Evolutionary conservation across 2,888 invertebrate genomes (phyloP), one percentile per base, ranked within the genome.

Genomic region (Platypus cylindrus): DNA sequence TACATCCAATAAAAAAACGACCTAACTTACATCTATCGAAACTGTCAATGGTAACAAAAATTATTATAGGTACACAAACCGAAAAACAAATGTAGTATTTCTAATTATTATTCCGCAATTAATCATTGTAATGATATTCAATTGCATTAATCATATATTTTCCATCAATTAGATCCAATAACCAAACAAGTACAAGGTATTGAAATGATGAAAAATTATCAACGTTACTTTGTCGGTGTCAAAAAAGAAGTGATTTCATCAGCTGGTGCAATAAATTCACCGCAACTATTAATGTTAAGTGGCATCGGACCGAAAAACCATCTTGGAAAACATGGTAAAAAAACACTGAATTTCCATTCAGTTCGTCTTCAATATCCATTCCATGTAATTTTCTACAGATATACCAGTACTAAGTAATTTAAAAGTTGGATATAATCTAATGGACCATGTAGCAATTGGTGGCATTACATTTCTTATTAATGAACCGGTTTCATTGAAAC

Each of bases 281-380:
- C 89, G 0, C 87, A 89, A 52, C 56, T 90, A 5, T 66, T 89
- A 4, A 80, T 87, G 83, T 55, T 78, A 23, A 73, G 73, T 7
- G 78, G 78, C 1, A 59, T 74, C 8, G 55, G 68, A 3, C 67
- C 67, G 1, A 58, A 55, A 33, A 56, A 61, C 33, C 64, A 67
- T 38, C 50, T 68, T 5, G 40, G 44, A 52, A 32, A 46, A 54
- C 29, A 44, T 58, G 17, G 49, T 45, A 30, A 37, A 38, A 3
- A 27, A 3, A 14, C 15, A 3, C 9, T 27, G 14, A 24, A n/a
- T n/a, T n/a, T 9, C 20, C 5, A 20, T 20, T 20, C 20, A 20
- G 20, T 9, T 20, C 9, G n/a, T 20, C 7, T 20, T 20, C 20
- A 9, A 20, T 20, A 7, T 20, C 20, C 20, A 5, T 20, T 9